These are phyloP conservation scores for Mythimna albipuncta DNA, from an alignment of 2,888 invertebrate genomes.

Conservation along the genomic window DNA sequence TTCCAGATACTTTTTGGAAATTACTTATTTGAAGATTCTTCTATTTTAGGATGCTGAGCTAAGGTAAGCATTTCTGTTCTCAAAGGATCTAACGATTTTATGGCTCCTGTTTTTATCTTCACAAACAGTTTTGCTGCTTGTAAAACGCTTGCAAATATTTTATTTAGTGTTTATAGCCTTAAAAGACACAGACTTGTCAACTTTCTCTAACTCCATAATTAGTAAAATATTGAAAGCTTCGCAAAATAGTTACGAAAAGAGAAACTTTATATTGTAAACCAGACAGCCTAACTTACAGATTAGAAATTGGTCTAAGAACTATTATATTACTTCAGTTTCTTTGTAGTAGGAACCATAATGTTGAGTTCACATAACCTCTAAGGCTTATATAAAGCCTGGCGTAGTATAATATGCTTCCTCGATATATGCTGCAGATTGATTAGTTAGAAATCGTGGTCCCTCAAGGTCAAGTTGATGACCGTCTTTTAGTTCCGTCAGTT, in stretches of 20 bases:
- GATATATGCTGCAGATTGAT: background rate
- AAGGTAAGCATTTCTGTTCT: too few species aligned
- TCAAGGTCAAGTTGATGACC: too few species aligned
- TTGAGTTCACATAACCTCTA: too few species aligned
- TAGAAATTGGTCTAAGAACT: constrained; percentile 1
- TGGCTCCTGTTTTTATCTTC: background rate
- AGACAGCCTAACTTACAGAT: background rate
- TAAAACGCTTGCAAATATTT: background rate
- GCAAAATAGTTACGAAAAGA: constrained; percentile 4
- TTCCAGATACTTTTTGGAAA: too few species aligned
- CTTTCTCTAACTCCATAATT: constrained; percentile 31
- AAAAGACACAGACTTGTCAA: background rate
- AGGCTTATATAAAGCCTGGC: background rate
- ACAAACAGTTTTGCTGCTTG: too few species aligned
- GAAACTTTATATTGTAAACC: constrained; percentile 7
- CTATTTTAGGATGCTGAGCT: too few species aligned
- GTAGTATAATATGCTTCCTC: background rate
- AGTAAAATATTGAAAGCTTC: constrained; percentile 10
- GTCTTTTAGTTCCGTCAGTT: background rate
- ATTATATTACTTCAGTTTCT: background rate
- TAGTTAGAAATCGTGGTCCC: too few species aligned
- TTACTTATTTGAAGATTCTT: too few species aligned
- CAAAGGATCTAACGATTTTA: background rate
- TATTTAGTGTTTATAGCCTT: constrained; percentile 22
- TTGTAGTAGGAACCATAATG: background rate